Percentiles rank a stretch among this genome's conserved stretches.
phyloP scores from a whole-genome alignment of 2,113 vertebrate species.

The Platichthys stellatus region DNA sequence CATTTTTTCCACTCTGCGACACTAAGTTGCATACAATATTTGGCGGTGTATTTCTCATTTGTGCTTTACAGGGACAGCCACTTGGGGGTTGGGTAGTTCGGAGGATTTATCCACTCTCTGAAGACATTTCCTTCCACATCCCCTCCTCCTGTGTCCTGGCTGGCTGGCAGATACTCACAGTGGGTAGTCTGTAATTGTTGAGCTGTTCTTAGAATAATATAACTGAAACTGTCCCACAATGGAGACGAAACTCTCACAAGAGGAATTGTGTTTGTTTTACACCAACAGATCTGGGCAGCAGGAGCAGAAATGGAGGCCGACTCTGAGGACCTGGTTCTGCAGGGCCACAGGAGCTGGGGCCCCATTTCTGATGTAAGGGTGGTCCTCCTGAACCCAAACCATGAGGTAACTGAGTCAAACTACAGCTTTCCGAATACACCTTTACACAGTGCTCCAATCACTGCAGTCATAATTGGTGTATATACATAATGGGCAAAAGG shows the following conservation, averaged over 20 bases:
- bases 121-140: conserved; percentile 82
- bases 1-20: no score
- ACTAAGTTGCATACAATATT: background rate
- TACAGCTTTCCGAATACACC: background rate
- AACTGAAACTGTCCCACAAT: background rate
- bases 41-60: background rate
- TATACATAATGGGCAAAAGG: no score
- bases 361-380: conserved; percentile 73
- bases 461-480: no score
- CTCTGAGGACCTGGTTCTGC: conserved; percentile 82
- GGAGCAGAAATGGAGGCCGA: conserved; percentile 74
- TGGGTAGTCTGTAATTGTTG: conserved; percentile 66
- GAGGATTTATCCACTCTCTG: conserved; percentile 59
- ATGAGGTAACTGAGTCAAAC: conserved; percentile 76
- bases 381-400: conserved; percentile 77
- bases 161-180: conserved; percentile 83
- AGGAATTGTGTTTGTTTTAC: background rate
- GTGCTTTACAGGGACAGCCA: conserved; percentile 79
- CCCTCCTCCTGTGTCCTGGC: conserved; percentile 80
- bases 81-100: conserved; percentile 84
- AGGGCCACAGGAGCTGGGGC: conserved; percentile 83
- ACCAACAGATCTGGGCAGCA: conserved; percentile 86
- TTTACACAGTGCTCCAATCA: no score
- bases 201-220: background rate
- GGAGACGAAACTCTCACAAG: background rate